Evolutionary conservation across 2,797 vertebrate species (phyloP), one percentile per base, ranked within the genome.

Genomic region (Gobionotothen gibberifrons): DNA sequence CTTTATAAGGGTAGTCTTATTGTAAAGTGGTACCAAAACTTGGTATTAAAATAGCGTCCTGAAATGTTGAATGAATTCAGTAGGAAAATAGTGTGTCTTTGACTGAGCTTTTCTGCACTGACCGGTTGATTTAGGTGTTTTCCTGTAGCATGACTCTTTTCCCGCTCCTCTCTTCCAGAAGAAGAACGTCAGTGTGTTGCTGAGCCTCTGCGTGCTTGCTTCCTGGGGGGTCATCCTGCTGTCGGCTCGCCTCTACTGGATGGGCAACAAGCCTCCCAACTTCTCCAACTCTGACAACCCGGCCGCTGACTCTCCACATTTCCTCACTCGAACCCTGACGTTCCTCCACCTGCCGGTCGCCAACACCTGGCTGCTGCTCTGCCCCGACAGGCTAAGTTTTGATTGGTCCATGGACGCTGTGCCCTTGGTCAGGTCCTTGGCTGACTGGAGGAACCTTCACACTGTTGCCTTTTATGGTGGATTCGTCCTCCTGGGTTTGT

Each of bases 231-330:
- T 93, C 64, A 71, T 95, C 7, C 93, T 99, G 79, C 93, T 99
- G 83, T 96, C 95, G 10, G 90, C 93, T 68, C 98, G 98, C 42
- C 93, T 99, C 22, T 98, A 98, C 93, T 99, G 98, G 98, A 99
- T 99, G 98, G 98, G 98, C 77, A 99, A 97, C 86, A 98, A 96
- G 79, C 98, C 98, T 52, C 98, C 98, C 26, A 98, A 98, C 89
- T 99, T 99, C 92, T 99, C 98, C 90, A 99, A 99, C 93, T 99
- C 98, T 0, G 98, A 99, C 93, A 99, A 99, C 92, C 98, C 98
- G 1, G 96, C 97, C 2, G 98, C 98, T 2, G 98, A 99, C 86
- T 97, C 97, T 0, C 95, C 97, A 10, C 95, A 95, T 89, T 86
- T 97, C 40, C 89, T 98, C 77, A 97, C 96, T 0, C 95, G 98